These are phyloP conservation scores for Lophotis ruficrista DNA, from an alignment of 2,113 vertebrate genomes.

Conservation along the genomic window DNA sequence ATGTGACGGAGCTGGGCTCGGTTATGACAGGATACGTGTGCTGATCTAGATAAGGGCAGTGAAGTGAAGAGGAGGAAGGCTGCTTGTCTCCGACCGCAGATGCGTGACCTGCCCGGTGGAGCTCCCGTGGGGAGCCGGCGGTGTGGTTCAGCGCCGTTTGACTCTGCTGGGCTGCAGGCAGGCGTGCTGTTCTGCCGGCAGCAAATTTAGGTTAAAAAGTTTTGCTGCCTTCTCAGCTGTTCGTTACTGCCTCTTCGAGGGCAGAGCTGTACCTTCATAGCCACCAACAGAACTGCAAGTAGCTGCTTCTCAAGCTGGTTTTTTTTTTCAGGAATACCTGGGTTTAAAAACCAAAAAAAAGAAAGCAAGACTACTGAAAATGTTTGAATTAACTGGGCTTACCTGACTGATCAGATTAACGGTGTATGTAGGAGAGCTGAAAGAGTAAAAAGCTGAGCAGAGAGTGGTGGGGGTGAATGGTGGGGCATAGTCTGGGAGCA, in stretches of 20 bases:
- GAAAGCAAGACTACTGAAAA: neutral
- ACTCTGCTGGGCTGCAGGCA: neutral
- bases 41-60: neutral
- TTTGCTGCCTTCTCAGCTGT: neutral
- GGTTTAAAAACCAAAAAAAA: neutral
- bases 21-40: neutral
- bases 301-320: neutral
- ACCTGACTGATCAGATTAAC: neutral
- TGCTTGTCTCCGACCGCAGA: neutral
- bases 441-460: neutral
- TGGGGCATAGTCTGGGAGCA: neutral
- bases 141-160: neutral
- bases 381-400: neutral
- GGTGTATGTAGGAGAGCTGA: neutral
- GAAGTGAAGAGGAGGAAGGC: neutral
- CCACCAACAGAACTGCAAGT: neutral
- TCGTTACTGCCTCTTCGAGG: neutral
- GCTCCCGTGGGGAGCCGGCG: neutral
- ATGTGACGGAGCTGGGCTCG: neutral
- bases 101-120: neutral
- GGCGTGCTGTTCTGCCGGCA: neutral
- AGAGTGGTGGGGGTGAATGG: neutral
- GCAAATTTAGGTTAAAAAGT: neutral
- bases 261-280: neutral
- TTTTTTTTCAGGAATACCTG: neutral